These are phyloP conservation scores for Acrocephalus scirpaceus DNA, from an alignment of 2,797 vertebrate genomes.

Conservation along the genomic window DNA sequence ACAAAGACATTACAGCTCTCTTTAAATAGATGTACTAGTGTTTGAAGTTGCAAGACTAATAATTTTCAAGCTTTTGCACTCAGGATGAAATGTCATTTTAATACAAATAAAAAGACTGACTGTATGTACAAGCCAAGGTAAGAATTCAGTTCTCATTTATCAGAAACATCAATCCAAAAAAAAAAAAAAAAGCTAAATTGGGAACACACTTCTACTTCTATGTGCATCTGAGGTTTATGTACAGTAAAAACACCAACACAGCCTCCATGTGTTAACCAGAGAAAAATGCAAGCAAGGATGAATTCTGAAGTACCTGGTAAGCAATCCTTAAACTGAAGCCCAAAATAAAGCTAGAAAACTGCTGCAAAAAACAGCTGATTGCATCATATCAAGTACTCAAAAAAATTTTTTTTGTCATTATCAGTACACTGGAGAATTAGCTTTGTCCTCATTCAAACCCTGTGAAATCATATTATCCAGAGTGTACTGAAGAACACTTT, in stretches of 20 bases:
- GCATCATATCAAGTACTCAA: conserved; percentile 68
- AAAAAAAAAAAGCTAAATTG: conserved; percentile 75
- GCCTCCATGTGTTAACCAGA: conserved; percentile 66
- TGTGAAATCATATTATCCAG: conserved; percentile 55
- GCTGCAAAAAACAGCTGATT: conserved; percentile 64
- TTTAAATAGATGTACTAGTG: conserved; percentile 70
- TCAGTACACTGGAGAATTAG: conserved; percentile 58
- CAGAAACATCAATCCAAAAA: conserved; percentile 77
- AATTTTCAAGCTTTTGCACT: conserved; percentile 76
- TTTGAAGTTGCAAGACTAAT: conserved; percentile 76
- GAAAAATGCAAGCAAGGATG: conserved; percentile 67
- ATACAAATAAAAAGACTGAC: conserved; percentile 77
- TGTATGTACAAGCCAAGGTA: conserved; percentile 85
- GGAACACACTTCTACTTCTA: conserved; percentile 75
- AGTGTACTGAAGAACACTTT: conserved; percentile 58
- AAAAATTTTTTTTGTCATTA: not conserved
- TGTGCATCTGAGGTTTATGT: conserved; percentile 74
- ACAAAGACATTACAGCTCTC: conserved; percentile 66
- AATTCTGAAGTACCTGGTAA: conserved; percentile 67
- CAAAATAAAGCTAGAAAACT: conserved; percentile 62
- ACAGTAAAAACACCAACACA: conserved; percentile 73
- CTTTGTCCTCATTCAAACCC: conserved; percentile 51
- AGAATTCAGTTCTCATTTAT: conserved; percentile 74
- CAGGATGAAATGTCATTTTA: conserved; percentile 78
- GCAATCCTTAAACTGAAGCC: conserved; percentile 51